A percentile compares a stretch with the other conserved stretches of the same genome.
These are phyloP conservation scores for Deilephila elpenor DNA, from an alignment of 2,888 invertebrate genomes.

Conservation along the genomic window DNA sequence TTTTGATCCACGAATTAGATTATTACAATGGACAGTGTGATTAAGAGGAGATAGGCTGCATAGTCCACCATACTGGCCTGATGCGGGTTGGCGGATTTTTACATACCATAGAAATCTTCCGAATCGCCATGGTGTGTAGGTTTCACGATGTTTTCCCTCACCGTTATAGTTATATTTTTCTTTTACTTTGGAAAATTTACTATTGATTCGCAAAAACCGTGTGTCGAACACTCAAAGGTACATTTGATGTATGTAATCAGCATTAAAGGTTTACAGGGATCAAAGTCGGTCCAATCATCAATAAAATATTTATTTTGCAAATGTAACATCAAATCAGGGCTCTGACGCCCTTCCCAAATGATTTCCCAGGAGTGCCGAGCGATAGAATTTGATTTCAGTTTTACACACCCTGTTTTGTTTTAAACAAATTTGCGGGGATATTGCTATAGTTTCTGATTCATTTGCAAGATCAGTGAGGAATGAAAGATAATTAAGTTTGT, in stretches of 20 bases:
- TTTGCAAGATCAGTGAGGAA: background rate
- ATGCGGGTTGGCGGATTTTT: too few relatives aligned
- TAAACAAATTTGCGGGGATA: slow-evolving; percentile 39
- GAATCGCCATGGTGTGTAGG: too few relatives aligned
- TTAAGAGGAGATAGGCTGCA: too few relatives aligned
- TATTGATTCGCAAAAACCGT: background rate
- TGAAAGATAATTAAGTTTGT: background rate
- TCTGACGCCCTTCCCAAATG: slow-evolving; percentile 56
- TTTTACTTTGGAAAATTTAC: background rate
- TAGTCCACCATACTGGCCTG: too few relatives aligned
- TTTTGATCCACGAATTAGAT: too few relatives aligned
- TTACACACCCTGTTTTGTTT: slow-evolving; percentile 58
- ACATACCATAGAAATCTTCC: too few relatives aligned
- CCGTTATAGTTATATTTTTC: background rate
- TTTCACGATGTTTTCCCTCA: too few relatives aligned
- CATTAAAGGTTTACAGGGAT: slow-evolving; percentile 58
- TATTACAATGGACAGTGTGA: too few relatives aligned
- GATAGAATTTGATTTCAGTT: slow-evolving; percentile 68
- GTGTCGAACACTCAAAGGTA: slow-evolving; percentile 23
- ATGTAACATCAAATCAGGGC: slow-evolving; percentile 63
- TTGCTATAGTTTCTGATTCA: slow-evolving; percentile 30
- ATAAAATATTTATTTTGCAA: slow-evolving; percentile 67
- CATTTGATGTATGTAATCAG: slow-evolving; percentile 47
- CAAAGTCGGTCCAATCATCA: slow-evolving; percentile 59
- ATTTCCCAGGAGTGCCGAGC: slow-evolving; percentile 69